Evolutionary conservation across 2,113 vertebrate genomes (phyloP).

Genomic region (Narcine bancroftii): DNA sequence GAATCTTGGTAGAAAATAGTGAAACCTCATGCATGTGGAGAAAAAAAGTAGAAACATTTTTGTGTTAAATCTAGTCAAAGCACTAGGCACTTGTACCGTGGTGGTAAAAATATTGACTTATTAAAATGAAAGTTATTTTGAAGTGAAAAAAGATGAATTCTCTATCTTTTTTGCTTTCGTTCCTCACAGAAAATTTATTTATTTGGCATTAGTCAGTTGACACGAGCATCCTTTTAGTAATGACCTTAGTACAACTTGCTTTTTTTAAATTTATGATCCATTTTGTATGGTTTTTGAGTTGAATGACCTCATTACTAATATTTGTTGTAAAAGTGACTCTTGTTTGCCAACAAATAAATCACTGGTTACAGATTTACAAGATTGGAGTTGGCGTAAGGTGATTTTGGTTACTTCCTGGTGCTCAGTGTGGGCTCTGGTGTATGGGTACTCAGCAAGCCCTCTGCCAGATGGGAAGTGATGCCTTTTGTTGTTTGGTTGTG

Average conservation of each 20-base stretch:
- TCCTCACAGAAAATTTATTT: conserved; percentile 68
- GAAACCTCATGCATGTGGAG: conserved; percentile 59
- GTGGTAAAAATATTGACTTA: conserved; percentile 53
- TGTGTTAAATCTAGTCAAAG: conserved; percentile 47
- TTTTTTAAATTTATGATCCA: conserved; percentile 82
- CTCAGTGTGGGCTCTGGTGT: background rate
- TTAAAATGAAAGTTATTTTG: conserved; percentile 62
- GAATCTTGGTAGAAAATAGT: conserved; percentile 46
- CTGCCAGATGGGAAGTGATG: background rate
- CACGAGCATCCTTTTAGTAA: conserved; percentile 65
- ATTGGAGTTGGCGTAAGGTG: conserved; percentile 42
- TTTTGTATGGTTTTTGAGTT: conserved; percentile 82
- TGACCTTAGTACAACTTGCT: conserved; percentile 63
- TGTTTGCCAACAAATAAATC: conserved; percentile 96
- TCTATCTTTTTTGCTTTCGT: conserved; percentile 50
- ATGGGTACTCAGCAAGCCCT: background rate
- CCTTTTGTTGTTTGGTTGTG: no score
- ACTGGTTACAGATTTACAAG: conserved; percentile 76
- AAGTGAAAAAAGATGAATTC: conserved; percentile 58
- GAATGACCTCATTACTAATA: conserved; percentile 89
- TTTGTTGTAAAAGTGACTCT: conserved; percentile 96
- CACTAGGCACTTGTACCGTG: conserved; percentile 61
- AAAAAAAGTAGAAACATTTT: conserved; percentile 51
- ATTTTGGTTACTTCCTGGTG: background rate
- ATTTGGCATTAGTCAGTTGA: conserved; percentile 66